phyloP scores from a whole-genome alignment of 1,140 invertebrate genomes.

The Nymphalis io region DNA sequence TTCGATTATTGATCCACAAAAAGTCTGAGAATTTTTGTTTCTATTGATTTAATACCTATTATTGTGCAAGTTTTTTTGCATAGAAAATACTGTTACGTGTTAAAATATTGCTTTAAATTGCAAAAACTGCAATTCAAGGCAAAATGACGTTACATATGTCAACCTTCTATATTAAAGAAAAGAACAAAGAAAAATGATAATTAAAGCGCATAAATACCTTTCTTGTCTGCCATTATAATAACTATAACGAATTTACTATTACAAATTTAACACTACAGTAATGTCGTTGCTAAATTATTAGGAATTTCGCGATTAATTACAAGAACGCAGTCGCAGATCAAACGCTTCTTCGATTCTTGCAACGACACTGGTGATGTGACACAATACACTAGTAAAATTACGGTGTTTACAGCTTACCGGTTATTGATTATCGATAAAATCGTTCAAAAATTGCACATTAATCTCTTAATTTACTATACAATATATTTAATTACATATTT shows the following conservation, averaged over 20 bases:
- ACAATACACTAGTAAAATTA: not conserved
- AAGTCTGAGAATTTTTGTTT: not conserved
- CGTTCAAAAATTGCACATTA: not conserved
- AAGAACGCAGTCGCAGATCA: conserved; percentile 45
- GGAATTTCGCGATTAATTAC: conserved; percentile 54
- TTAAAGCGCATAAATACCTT: conserved; percentile 74
- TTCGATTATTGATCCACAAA: conserved; percentile 50
- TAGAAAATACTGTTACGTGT: conserved; percentile 10
- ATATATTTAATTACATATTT: too few relatives aligned
- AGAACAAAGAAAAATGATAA: conserved; percentile 69
- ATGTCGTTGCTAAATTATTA: conserved; percentile 45
- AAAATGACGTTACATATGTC: conserved; percentile 75
- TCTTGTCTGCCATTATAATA: conserved; percentile 76
- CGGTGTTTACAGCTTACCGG: conserved; percentile 18
- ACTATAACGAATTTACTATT: conserved; percentile 55
- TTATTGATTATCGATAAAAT: conserved; percentile 9
- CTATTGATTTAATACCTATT: not conserved
- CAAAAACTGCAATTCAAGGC: conserved; percentile 52
- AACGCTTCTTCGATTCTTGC: conserved; percentile 53
- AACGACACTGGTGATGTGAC: conserved; percentile 54
- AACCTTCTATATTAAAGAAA: conserved; percentile 55
- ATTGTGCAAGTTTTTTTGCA: conserved; percentile 14
- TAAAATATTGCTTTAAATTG: conserved; percentile 28
- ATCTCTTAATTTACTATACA: too few relatives aligned
- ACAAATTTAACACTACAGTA: conserved; percentile 49